Conservation (phyloP, 2,113 vertebrate genomes). For the Aegotheles bennettii region DNA sequence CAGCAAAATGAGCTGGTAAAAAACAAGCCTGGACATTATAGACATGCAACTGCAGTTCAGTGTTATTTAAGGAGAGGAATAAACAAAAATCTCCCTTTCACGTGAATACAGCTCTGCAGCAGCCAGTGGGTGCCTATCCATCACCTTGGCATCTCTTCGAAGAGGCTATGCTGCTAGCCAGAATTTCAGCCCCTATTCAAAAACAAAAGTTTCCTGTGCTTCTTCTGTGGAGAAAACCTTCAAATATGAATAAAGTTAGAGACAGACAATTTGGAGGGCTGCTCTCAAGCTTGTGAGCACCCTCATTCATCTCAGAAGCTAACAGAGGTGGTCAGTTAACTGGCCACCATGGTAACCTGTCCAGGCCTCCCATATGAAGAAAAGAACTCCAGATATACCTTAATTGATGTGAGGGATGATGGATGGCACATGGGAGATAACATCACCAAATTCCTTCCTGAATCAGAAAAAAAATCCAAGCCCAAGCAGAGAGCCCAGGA, state of each 20-base stretch:
- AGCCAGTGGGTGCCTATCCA: background rate
- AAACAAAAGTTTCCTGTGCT: background rate
- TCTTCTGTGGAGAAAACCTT: background rate
- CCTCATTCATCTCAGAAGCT: background rate
- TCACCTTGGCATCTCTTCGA: background rate
- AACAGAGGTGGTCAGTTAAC: background rate
- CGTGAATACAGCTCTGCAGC: background rate
- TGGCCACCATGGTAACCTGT: background rate
- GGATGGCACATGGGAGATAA: background rate
- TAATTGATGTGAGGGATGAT: background rate
- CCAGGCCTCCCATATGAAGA: background rate
- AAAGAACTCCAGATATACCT: background rate
- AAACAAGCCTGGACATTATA: background rate
- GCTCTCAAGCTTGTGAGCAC: background rate
- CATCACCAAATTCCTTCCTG: background rate
- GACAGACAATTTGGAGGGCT: background rate
- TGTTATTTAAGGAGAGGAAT: background rate
- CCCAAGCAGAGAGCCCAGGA: background rate
- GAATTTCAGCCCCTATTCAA: background rate
- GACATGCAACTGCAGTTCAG: background rate
- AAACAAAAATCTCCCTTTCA: background rate
- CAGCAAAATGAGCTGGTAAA: slow-evolving; percentile 15
- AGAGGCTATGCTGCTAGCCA: background rate
- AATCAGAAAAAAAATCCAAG: background rate
- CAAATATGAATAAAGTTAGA: background rate